Evolutionary conservation across 2,888 invertebrate genomes (phyloP).

Genomic region (Syrphus vitripennis): DNA sequence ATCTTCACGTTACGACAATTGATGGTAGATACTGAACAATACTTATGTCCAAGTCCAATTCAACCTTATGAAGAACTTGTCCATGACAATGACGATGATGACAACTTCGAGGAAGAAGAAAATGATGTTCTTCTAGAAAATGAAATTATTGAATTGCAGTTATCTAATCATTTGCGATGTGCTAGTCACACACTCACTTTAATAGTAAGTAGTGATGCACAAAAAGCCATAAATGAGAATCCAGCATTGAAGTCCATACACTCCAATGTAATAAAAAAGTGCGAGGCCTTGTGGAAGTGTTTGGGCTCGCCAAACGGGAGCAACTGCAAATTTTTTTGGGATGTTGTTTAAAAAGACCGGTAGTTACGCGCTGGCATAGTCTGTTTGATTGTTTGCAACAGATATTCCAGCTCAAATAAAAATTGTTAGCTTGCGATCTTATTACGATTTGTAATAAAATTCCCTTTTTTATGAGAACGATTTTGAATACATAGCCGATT

Average conservation of each 20-base stretch:
- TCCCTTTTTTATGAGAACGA: neutral
- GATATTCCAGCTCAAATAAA: neutral
- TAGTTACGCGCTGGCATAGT: neutral
- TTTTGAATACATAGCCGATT: neutral
- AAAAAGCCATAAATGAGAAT: neutral
- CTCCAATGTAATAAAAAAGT: neutral
- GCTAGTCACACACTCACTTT: neutral
- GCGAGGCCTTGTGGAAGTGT: too few species aligned
- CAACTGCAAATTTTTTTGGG: neutral
- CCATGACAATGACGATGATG: neutral
- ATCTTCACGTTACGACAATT: too few species aligned
- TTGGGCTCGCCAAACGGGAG: neutral
- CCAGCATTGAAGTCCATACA: neutral
- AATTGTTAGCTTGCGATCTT: neutral
- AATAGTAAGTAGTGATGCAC: neutral
- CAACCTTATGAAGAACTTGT: neutral
- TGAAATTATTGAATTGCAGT: neutral
- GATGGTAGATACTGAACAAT: too few species aligned
- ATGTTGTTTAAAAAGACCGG: neutral
- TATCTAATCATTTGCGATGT: neutral
- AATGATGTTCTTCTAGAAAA: neutral
- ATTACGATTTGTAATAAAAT: neutral
- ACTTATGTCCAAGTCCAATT: too few species aligned
- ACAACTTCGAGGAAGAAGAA: neutral
- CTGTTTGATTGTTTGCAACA: neutral